phyloP scores from a whole-genome alignment of 2,888 invertebrate genomes.

The Protodeltote pygarga region DNA sequence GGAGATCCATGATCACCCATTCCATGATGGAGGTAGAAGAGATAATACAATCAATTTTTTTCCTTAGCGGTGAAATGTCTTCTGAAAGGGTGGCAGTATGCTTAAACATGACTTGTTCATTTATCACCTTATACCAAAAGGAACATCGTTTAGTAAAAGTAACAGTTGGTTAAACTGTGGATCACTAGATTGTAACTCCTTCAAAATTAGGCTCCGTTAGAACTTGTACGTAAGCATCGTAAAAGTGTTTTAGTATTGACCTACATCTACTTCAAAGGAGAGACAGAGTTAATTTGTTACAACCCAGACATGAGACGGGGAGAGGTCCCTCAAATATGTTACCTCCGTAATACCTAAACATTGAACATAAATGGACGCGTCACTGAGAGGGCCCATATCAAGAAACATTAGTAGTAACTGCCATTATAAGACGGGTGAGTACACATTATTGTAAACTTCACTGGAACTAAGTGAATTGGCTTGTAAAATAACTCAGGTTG shows the following conservation, averaged over 20 bases:
- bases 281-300: slow-evolving; percentile 43
- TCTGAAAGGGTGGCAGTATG: slow-evolving; percentile 18
- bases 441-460: slow-evolving; percentile 30
- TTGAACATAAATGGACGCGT: slow-evolving; percentile 18
- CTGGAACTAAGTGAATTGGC: slow-evolving; percentile 22
- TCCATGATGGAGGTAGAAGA: slow-evolving; percentile 63
- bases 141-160: slow-evolving; percentile 21
- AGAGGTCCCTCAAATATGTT: slow-evolving; percentile 35
- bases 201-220: slow-evolving; percentile 9
- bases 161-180: slow-evolving; percentile 15
- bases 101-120: slow-evolving; percentile 19
- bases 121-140: slow-evolving; percentile 17
- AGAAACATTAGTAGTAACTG: slow-evolving; percentile 24
- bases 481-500: slow-evolving; percentile 32
- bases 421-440: slow-evolving; percentile 25
- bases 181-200: slow-evolving; percentile 21
- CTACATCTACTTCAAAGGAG: slow-evolving; percentile 38
- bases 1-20: slow-evolving; percentile 45
- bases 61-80: slow-evolving; percentile 48
- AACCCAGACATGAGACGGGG: slow-evolving; percentile 11
- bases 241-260: slow-evolving; percentile 36
- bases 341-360: slow-evolving; percentile 29
- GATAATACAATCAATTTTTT: slow-evolving; percentile 47
- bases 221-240: slow-evolving; percentile 16
- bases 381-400: slow-evolving; percentile 13